Percentiles rank a stretch among this genome's conserved stretches.
Evolutionary conservation across 2,888 invertebrate species (phyloP).

Genomic region (Oxystoma pomonae): DNA sequence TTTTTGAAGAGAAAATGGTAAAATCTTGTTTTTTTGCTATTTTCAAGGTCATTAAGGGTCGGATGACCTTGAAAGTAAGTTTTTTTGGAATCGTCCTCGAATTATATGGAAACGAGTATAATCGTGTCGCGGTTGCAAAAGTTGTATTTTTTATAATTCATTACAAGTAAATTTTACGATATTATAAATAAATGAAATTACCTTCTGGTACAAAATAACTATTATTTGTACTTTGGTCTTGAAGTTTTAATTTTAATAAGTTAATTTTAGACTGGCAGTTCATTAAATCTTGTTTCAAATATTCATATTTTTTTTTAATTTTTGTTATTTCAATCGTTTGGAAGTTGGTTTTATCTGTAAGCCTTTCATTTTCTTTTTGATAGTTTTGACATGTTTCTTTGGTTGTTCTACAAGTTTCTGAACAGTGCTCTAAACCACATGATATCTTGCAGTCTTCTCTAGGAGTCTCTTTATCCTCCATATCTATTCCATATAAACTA

Average conservation of each 20-base stretch:
- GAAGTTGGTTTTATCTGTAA: constrained; percentile 18
- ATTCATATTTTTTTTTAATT: constrained; percentile 22
- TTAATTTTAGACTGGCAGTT: constrained; percentile 30
- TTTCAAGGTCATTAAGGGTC: too few relatives aligned
- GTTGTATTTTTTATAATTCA: too few relatives aligned
- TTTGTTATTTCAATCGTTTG: constrained; percentile 24
- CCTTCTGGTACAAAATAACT: too few relatives aligned
- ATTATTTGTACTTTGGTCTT: constrained; percentile 8
- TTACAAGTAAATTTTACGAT: too few relatives aligned
- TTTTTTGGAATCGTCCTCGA: too few relatives aligned
- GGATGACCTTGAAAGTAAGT: too few relatives aligned
- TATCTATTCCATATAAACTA: constrained; percentile 4
- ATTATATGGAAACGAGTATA: too few relatives aligned
- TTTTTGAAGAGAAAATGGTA: too few relatives aligned
- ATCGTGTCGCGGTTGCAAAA: too few relatives aligned
- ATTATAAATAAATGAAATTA: too few relatives aligned
- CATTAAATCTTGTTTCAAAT: constrained; percentile 28
- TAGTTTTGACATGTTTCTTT: constrained; percentile 8
- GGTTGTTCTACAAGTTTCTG: constrained; percentile 13
- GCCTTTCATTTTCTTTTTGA: constrained; percentile 18
- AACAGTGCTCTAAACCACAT: constrained; percentile 17
- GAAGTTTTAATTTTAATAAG: constrained; percentile 19
- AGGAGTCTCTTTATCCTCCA: constrained; percentile 10
- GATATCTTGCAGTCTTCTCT: background rate
- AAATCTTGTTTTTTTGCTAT: too few relatives aligned